These are phyloP conservation scores for Alouatta caraya DNA, from an alignment of 2,797 vertebrate species.

Conservation along the genomic window DNA sequence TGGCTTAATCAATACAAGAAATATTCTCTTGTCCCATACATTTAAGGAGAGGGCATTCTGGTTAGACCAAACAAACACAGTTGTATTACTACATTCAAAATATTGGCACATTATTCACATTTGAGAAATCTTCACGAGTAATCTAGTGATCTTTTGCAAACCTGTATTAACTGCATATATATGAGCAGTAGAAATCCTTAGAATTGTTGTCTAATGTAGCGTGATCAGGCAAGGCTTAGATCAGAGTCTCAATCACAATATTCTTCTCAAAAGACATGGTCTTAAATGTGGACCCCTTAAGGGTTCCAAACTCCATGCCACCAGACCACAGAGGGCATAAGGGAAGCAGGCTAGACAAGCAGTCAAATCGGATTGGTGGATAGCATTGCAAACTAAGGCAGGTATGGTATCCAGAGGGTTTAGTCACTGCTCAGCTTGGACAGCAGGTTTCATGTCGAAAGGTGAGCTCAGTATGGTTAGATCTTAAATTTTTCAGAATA, in stretches of 20 bases:
- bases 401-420: background rate
- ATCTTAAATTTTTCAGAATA: background rate
- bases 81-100: background rate
- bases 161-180: background rate
- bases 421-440: background rate
- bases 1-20: background rate
- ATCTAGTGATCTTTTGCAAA: background rate
- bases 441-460: background rate
- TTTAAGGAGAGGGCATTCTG: background rate
- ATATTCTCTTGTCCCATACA: background rate
- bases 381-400: background rate
- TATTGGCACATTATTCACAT: background rate
- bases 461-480: too few relatives aligned
- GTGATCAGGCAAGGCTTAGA: background rate
- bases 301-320: background rate
- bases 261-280: background rate
- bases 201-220: background rate
- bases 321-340: background rate
- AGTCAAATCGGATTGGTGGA: background rate
- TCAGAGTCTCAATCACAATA: background rate
- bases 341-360: background rate
- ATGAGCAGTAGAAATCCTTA: background rate
- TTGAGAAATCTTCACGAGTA: background rate
- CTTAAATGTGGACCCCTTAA: background rate
- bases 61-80: background rate